A percentile compares a stretch with the other conserved stretches of the same genome.
Conservation (phyloP, 1,140 invertebrate species). For the Heliconius hewitsoni region DNA sequence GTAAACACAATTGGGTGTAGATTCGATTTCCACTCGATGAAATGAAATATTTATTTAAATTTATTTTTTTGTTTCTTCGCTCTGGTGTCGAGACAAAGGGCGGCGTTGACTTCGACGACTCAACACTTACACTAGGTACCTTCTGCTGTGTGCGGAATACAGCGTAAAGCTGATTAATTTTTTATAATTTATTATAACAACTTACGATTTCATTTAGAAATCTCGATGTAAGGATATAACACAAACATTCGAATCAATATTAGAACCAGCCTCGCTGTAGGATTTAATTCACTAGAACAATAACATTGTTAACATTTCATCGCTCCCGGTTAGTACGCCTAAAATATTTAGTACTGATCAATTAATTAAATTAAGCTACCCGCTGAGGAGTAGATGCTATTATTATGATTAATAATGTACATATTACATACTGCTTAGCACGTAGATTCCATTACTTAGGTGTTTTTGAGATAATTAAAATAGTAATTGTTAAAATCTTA, state of each 20-base stretch:
- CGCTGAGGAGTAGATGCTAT: conserved; percentile 52
- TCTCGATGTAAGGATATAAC: conserved; percentile 61
- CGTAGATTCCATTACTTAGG: not conserved
- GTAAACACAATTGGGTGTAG: too few relatives aligned
- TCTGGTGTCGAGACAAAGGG: too few relatives aligned
- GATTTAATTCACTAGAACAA: conserved; percentile 74
- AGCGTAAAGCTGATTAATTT: too few relatives aligned
- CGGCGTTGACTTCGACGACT: too few relatives aligned
- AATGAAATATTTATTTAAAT: too few relatives aligned
- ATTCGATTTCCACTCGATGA: too few relatives aligned
- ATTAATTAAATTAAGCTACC: conserved; percentile 71
- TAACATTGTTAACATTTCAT: conserved; percentile 78
- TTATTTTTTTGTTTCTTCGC: too few relatives aligned
- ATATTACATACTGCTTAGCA: conserved; percentile 18
- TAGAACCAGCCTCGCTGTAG: conserved; percentile 55
- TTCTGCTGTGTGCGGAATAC: too few relatives aligned
- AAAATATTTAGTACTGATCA: conserved; percentile 69
- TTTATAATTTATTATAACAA: too few relatives aligned
- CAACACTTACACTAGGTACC: too few relatives aligned
- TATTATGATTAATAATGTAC: conserved; percentile 51
- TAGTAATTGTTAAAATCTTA: not conserved
- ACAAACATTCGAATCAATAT: conserved; percentile 73
- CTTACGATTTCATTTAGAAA: conserved; percentile 43
- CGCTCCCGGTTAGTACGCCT: conserved; percentile 61
- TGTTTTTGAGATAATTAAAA: not conserved